phyloP scores from a whole-genome alignment of 1,140 invertebrate species.

The Drosophila orena region DNA sequence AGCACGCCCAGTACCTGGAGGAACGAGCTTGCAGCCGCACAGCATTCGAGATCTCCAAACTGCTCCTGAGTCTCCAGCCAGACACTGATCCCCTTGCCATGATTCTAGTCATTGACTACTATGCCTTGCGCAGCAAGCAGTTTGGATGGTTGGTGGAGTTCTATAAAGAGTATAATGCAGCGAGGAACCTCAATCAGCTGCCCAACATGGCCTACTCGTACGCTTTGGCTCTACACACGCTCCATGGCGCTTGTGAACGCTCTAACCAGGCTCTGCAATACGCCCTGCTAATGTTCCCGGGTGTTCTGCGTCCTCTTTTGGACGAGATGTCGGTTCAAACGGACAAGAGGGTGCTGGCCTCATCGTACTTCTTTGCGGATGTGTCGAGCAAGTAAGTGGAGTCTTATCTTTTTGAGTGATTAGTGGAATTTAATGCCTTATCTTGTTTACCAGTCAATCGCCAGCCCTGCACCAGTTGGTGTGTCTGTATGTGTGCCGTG shows the following conservation, averaged over 20 bases:
- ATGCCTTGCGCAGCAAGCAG: slow-evolving; percentile 92
- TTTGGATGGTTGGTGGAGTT: slow-evolving; percentile 93
- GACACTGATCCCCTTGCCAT: slow-evolving; percentile 93
- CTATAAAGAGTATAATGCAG: slow-evolving; percentile 88
- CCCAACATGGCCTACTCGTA: slow-evolving; percentile 95
- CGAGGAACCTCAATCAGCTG: slow-evolving; percentile 91
- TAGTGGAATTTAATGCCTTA: slow-evolving; percentile 16
- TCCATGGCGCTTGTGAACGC: slow-evolving; percentile 79
- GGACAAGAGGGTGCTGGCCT: slow-evolving; percentile 88
- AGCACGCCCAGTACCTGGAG: slow-evolving; percentile 92
- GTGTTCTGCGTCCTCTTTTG: slow-evolving; percentile 89
- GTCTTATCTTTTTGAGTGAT: background rate
- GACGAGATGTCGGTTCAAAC: slow-evolving; percentile 92
- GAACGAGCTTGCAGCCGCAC: slow-evolving; percentile 93
- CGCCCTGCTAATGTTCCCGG: slow-evolving; percentile 94
- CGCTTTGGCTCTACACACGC: slow-evolving; percentile 91
- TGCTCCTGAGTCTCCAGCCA: slow-evolving; percentile 92
- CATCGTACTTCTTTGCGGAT: slow-evolving; percentile 85
- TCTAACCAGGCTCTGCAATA: slow-evolving; percentile 90
- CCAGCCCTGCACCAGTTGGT: slow-evolving; percentile 89
- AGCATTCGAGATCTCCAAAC: slow-evolving; percentile 92
- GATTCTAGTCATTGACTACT: slow-evolving; percentile 93
- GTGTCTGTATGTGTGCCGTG: slow-evolving; percentile 90
- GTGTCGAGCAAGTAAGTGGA: slow-evolving; percentile 72
- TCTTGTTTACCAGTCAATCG: slow-evolving; percentile 86